A percentile compares a stretch with the other conserved stretches of the same genome.
Conservation (phyloP, 2,113 vertebrate genomes). For the Xiphophorus hellerii region DNA sequence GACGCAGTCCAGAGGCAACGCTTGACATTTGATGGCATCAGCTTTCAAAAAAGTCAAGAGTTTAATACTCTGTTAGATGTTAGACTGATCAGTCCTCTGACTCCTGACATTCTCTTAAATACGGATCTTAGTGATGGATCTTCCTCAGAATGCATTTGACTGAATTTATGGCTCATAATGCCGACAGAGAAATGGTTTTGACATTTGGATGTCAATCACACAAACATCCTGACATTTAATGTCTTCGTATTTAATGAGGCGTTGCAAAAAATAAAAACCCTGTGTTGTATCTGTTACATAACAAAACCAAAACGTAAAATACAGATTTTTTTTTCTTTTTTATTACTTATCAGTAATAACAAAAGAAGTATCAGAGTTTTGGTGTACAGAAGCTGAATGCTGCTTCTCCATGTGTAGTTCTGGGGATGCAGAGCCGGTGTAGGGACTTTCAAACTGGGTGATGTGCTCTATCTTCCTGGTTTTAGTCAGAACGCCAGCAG, state of each 20-base stretch:
- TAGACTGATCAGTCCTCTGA: slow-evolving; percentile 9
- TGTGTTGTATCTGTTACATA: not conserved
- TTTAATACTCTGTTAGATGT: slow-evolving; percentile 9
- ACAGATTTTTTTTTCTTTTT: not conserved
- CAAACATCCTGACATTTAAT: slow-evolving; percentile 2
- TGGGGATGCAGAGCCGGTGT: too few species aligned
- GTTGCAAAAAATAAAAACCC: not conserved
- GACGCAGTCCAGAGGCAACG: slow-evolving; percentile 38
- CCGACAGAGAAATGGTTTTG: slow-evolving; percentile 1
- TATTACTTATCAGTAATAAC: not conserved
- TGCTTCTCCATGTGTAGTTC: too few species aligned
- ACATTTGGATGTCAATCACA: not conserved
- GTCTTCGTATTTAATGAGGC: not conserved
- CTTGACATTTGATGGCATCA: slow-evolving; percentile 61
- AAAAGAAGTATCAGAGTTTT: too few species aligned
- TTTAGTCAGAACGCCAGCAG: too few species aligned
- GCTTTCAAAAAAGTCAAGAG: slow-evolving; percentile 9
- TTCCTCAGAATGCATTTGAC: not conserved
- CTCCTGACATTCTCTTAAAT: slow-evolving; percentile 17
- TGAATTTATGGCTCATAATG: not conserved
- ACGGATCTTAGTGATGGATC: not conserved
- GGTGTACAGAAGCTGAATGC: too few species aligned
- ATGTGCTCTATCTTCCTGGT: too few species aligned
- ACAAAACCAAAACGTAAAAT: not conserved
- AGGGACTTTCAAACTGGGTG: too few species aligned